Percentiles rank a stretch among this genome's conserved stretches.
Conservation (phyloP, 2,797 vertebrate genomes). For the Xiphophorus birchmanni region DNA sequence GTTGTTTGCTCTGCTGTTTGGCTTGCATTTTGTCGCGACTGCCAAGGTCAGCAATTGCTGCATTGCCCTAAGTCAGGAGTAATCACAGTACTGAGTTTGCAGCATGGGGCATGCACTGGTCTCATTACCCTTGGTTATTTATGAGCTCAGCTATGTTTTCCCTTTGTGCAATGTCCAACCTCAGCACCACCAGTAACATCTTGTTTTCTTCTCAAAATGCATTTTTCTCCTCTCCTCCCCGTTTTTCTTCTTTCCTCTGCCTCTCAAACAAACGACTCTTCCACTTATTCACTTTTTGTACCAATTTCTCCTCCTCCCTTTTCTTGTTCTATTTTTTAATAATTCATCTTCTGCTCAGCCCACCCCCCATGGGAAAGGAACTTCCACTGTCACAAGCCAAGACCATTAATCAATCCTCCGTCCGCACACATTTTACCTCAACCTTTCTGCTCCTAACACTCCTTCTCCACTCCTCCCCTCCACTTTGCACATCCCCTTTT, state of each 20-base stretch:
- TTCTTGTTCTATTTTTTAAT: constrained; percentile 74
- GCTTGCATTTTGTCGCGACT: constrained; percentile 31
- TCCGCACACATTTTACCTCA: constrained; percentile 55
- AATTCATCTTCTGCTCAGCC: constrained; percentile 74
- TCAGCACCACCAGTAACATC: constrained; percentile 65
- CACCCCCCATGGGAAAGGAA: constrained; percentile 70
- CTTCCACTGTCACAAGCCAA: constrained; percentile 81
- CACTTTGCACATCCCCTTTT: constrained; percentile 28
- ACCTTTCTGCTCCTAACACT: constrained; percentile 32
- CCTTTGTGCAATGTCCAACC: constrained; percentile 50
- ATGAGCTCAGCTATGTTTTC: constrained; percentile 64
- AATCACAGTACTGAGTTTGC: constrained; percentile 43
- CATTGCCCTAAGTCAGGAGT: constrained; percentile 65
- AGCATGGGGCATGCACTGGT: constrained; percentile 18
- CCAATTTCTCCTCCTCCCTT: constrained; percentile 42
- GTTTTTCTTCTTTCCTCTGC: constrained; percentile 6
- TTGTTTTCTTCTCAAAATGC: constrained; percentile 54
- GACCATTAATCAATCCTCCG: constrained; percentile 84
- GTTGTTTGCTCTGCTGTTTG: constrained; percentile 22
- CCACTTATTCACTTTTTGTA: constrained; percentile 28
- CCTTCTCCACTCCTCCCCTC: constrained; percentile 25
- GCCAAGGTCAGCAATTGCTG: constrained; percentile 69
- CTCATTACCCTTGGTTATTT: constrained; percentile 80
- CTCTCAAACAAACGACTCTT: constrained; percentile 16
- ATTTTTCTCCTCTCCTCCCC: constrained; percentile 10